Evolutionary conservation across 2,113 vertebrate species (phyloP), one percentile per base, ranked within the genome.

Genomic region (Seriola aureovittata): DNA sequence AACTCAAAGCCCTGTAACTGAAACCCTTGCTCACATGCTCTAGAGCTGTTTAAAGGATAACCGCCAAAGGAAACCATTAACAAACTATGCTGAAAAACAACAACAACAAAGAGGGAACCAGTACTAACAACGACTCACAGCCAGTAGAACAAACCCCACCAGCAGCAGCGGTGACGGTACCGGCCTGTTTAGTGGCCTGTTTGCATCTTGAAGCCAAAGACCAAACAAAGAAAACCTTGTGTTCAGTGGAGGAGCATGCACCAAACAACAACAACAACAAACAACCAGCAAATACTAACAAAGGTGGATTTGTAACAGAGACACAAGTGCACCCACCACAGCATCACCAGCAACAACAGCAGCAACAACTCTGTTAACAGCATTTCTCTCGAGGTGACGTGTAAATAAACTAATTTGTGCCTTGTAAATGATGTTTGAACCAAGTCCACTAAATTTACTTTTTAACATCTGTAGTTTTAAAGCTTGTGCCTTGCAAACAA

Each of bases 331-430:
- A 69, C 55, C 79, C 48, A 50, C 75, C 29, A 17, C 81, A 64
- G 75, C 87, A 66, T 29, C 83, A 55, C 58, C 69, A 54, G 90
- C 76, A 54, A 70, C 94, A 90, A 0, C 78, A 59, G 23, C 82
- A 64, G 34, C 65, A 73, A 5, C 64, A 38, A 29, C 65, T 59
- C 70, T 67, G 76, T 96, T 96, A 96, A 96, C 95, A 92, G 94
- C 92, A 88, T 94, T 88, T 91, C 93, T 92, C 82, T 93, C 48
- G 77, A 94, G 89, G 86, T 84, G 69, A 93, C 90, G 87, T 98
- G 97, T 97, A 97, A 95, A 97, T 97, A 96, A 97, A 98, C 96
- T 97, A 97, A 97, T 96, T 94, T 84, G 91, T 96, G 96, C 96
- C 96, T 96, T 97, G 96, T 97, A 97, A 95, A 96, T 96, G 90